Percentiles rank a stretch among this genome's conserved stretches.
Evolutionary conservation across 2,797 vertebrate genomes (phyloP).

Genomic region (Gobionotothen gibberifrons): DNA sequence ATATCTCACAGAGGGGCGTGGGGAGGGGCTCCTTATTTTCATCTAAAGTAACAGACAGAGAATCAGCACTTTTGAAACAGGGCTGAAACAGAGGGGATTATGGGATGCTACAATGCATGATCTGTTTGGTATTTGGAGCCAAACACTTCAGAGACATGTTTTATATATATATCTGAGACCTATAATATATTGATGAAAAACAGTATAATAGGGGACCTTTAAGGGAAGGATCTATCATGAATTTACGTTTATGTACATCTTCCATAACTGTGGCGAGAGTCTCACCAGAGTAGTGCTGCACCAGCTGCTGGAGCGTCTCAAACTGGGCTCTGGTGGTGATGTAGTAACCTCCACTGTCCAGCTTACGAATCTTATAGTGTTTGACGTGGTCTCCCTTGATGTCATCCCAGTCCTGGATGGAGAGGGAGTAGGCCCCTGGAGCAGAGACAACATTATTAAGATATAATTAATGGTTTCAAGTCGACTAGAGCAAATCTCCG

Average conservation of each 20-base stretch:
- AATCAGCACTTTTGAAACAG: no score
- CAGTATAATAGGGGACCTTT: no score
- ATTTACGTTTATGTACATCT: not conserved
- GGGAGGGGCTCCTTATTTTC: no score
- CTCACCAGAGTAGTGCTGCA: conserved; percentile 98
- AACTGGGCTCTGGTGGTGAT: conserved; percentile 99
- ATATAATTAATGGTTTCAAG: conserved; percentile 2
- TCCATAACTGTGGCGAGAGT: not conserved
- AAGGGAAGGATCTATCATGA: not conserved
- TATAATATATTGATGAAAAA: no score
- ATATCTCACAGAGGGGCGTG: no score
- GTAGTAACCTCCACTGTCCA: conserved; percentile 98
- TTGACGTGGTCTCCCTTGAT: conserved; percentile 99
- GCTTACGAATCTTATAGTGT: conserved; percentile 99
- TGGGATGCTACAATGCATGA: no score
- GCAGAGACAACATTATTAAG: conserved; percentile 11
- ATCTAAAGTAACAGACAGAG: no score
- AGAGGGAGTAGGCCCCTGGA: conserved; percentile 97
- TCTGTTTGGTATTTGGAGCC: no score
- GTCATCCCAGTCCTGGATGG: conserved; percentile 99
- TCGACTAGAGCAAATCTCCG: not conserved
- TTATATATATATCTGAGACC: no score
- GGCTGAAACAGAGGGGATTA: no score
- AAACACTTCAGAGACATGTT: no score
- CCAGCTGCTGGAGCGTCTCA: conserved; percentile 97